Percentiles rank a stretch among this genome's conserved stretches.
Evolutionary conservation across 1,140 invertebrate genomes (phyloP).

Genomic region (Ctenoplectra terminalis): DNA sequence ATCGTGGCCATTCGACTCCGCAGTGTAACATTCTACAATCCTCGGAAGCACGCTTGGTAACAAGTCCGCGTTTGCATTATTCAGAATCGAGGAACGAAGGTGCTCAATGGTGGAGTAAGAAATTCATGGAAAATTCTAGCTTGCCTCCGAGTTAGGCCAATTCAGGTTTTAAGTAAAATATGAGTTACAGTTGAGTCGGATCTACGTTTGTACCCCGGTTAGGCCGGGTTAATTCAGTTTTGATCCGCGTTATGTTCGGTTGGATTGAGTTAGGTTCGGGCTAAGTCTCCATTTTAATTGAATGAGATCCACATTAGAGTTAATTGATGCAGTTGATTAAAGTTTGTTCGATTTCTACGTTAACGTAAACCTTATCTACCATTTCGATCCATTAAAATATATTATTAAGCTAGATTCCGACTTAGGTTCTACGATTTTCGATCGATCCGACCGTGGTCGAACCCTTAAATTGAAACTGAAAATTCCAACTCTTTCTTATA

Average conservation of each 20-base stretch:
- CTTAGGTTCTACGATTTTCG: neutral
- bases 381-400: neutral
- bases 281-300: neutral
- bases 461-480: too few species aligned
- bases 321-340: neutral
- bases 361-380: neutral
- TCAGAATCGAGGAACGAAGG: neutral
- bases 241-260: neutral
- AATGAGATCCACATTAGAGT: neutral
- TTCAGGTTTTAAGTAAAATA: neutral
- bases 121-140: neutral
- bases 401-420: neutral
- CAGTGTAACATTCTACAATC: constrained; percentile 21
- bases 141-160: neutral
- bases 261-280: neutral
- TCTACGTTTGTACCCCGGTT: neutral
- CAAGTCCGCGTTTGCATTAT: neutral
- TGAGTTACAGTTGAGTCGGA: neutral
- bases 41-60: neutral
- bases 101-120: neutral
- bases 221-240: neutral
- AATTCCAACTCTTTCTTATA: too few species aligned
- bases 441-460: too few species aligned
- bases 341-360: neutral
- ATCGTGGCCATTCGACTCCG: constrained; percentile 30